A percentile compares a stretch with the other conserved stretches of the same genome.
These are phyloP conservation scores for Ceyx melanurus DNA, from an alignment of 2,113 vertebrate genomes.

Conservation along the genomic window DNA sequence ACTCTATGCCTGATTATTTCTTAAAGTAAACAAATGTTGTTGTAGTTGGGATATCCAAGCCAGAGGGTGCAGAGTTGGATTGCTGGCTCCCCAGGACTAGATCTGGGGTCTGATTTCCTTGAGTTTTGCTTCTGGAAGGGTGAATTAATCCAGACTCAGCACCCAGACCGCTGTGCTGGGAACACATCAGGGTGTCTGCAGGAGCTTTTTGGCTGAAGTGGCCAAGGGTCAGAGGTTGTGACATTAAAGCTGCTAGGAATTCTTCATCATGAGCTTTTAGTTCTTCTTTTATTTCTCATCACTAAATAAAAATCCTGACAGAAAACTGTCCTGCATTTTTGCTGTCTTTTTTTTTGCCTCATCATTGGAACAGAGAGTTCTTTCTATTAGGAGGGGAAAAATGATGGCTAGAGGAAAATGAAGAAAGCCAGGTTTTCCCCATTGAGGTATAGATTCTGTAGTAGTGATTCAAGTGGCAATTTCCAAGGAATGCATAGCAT, in stretches of 20 bases:
- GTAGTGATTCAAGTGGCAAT: neutral
- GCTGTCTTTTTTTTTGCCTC: neutral
- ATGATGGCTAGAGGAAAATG: neutral
- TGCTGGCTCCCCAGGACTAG: neutral
- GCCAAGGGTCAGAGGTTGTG: neutral
- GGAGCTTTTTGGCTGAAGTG: neutral
- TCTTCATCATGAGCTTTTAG: neutral
- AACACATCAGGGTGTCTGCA: neutral
- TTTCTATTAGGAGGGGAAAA: neutral
- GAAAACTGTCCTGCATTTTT: neutral
- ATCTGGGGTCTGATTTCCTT: neutral
- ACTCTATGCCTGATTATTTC: neutral
- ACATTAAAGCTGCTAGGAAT: neutral
- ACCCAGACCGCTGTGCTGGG: neutral
- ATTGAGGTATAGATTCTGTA: neutral
- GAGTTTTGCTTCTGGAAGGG: neutral
- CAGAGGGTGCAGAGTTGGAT: neutral
- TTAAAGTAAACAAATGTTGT: neutral
- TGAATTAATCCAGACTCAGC: neutral
- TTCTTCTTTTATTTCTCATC: neutral
- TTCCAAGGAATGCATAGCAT: neutral
- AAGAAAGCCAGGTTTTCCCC: neutral
- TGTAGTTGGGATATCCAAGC: neutral
- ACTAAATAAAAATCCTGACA: neutral
- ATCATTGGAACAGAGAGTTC: neutral